A percentile compares a stretch with the other conserved stretches of the same genome.
Conservation (phyloP, 2,888 invertebrate genomes). For the Tipula vernalis region DNA sequence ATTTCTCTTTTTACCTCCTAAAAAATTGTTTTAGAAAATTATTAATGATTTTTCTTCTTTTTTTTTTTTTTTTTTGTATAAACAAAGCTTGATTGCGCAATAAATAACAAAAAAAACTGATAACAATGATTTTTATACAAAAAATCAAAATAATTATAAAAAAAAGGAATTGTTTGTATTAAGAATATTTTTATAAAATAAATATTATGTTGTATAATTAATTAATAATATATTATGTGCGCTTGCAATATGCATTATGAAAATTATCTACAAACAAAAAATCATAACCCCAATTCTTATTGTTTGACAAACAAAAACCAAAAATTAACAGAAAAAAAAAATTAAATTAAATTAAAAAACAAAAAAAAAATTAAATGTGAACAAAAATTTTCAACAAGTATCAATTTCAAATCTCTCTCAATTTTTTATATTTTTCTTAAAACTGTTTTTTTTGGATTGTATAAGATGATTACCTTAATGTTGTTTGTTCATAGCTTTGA, state of each 20-base stretch:
- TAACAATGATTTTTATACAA: neutral
- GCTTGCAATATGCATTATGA: constrained; percentile 4
- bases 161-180: neutral
- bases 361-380: neutral
- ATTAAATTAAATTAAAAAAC: neutral
- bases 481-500: constrained; percentile 10
- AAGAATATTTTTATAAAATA: neutral
- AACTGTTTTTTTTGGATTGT: neutral
- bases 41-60: neutral
- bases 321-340: neutral
- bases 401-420: neutral
- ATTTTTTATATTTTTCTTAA: neutral
- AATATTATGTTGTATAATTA: neutral
- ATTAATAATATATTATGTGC: neutral
- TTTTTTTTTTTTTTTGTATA: neutral
- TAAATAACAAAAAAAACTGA: neutral
- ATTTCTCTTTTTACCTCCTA: neutral
- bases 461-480: constrained; percentile 8
- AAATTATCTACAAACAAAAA: neutral
- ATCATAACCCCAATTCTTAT: constrained; percentile 1
- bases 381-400: constrained; percentile 4
- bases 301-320: neutral
- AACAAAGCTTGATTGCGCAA: constrained; percentile 4
- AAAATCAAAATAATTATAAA: neutral
- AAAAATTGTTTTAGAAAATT: neutral